A percentile compares a stretch with the other conserved stretches of the same genome.
phyloP scores from a whole-genome alignment of 2,113 vertebrate genomes.

The Phasianus colchicus region DNA sequence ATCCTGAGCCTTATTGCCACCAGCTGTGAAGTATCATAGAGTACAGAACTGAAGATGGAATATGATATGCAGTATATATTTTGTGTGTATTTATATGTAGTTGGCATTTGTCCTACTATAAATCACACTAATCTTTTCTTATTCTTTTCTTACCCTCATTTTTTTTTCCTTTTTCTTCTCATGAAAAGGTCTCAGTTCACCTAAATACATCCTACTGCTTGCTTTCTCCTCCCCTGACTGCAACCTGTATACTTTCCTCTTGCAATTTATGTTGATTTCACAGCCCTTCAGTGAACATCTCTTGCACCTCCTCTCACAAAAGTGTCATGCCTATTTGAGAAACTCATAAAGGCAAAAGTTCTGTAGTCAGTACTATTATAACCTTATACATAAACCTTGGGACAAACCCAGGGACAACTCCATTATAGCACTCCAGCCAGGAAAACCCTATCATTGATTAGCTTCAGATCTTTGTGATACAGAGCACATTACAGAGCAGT shows the following conservation, averaged over 20 bases:
- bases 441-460: background rate
- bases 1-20: background rate
- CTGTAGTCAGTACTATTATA: background rate
- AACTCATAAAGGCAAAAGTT: background rate
- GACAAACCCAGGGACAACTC: background rate
- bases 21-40: background rate
- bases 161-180: background rate
- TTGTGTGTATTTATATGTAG: background rate
- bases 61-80: background rate
- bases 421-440: accelerated
- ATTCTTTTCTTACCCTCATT: background rate
- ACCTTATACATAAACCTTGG: background rate
- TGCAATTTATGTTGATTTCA: background rate
- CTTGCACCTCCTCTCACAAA: background rate
- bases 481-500: background rate
- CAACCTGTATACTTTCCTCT: background rate
- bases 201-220: background rate
- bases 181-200: background rate
- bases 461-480: background rate
- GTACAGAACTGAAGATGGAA: background rate
- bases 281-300: background rate
- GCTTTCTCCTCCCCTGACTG: accelerated
- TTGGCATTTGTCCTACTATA: background rate
- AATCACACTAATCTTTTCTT: background rate
- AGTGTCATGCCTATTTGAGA: background rate